These are phyloP conservation scores for Hydrotaea diabolus DNA, from an alignment of 2,888 invertebrate species.

Conservation along the genomic window DNA sequence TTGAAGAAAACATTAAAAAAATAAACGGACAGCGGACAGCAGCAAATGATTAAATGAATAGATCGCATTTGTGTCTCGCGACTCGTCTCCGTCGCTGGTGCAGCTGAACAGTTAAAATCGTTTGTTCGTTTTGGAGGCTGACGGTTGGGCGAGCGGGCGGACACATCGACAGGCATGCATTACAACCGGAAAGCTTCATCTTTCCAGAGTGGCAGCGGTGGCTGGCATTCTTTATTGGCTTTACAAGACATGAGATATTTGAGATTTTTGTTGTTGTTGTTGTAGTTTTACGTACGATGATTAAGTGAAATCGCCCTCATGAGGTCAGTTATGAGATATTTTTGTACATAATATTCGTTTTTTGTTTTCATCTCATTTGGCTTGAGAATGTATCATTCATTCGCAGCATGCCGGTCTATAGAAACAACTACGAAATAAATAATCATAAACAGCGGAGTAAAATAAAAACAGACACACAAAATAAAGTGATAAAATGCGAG, in stretches of 20 bases:
- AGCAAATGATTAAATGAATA: conserved; percentile 56
- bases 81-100: not conserved
- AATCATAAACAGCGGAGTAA: no score
- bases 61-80: not conserved
- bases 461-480: no score
- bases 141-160: not conserved
- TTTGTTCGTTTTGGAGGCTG: conserved; percentile 12
- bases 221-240: conserved; percentile 8
- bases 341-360: conserved; percentile 8
- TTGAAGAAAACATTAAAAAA: conserved; percentile 44
- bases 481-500: not conserved
- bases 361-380: not conserved
- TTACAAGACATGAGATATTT: conserved; percentile 25
- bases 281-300: conserved; percentile 5
- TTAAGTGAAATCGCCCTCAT: conserved; percentile 48
- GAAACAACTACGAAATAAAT: no score
- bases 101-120: conserved; percentile 36
- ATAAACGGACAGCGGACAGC: not conserved
- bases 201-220: not conserved
- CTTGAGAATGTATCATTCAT: not conserved
- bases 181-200: conserved; percentile 23
- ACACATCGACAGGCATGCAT: not conserved
- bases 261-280: conserved; percentile 2
- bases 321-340: conserved; percentile 39
- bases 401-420: not conserved